Evolutionary conservation across 2,797 vertebrate species (phyloP).

Genomic region (Notolabrus celidotus): DNA sequence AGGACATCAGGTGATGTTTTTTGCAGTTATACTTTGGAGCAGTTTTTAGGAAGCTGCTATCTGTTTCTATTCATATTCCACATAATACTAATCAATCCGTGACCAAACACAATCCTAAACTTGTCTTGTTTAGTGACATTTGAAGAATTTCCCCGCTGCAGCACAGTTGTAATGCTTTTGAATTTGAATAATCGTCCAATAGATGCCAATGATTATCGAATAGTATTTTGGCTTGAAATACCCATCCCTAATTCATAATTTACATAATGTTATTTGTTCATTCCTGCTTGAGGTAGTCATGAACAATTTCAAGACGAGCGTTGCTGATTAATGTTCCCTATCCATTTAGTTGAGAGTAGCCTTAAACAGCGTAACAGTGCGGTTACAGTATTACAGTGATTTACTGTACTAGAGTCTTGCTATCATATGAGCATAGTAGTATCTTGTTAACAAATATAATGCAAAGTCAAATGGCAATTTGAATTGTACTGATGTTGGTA

Average conservation of each 20-base stretch:
- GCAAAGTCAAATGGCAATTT: too few species aligned
- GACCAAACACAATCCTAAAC: not conserved
- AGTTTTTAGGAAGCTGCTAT: not conserved
- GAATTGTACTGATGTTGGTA: too few species aligned
- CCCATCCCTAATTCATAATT: conserved; percentile 3
- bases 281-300: not conserved
- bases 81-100: not conserved
- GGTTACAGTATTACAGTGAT: too few species aligned
- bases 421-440: too few species aligned
- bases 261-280: not conserved
- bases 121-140: not conserved
- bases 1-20: not conserved
- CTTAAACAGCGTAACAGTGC: too few species aligned
- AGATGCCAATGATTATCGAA: too few species aligned
- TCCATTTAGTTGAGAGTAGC: not conserved
- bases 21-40: not conserved
- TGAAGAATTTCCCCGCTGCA: not conserved
- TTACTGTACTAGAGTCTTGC: too few species aligned
- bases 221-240: too few species aligned
- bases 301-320: not conserved
- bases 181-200: too few species aligned
- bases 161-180: too few species aligned
- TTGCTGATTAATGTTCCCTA: not conserved
- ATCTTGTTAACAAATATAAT: too few species aligned
- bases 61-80: not conserved